Evolutionary conservation across 2,113 vertebrate genomes (phyloP).

Genomic region (Chloropsis cyanopogon): DNA sequence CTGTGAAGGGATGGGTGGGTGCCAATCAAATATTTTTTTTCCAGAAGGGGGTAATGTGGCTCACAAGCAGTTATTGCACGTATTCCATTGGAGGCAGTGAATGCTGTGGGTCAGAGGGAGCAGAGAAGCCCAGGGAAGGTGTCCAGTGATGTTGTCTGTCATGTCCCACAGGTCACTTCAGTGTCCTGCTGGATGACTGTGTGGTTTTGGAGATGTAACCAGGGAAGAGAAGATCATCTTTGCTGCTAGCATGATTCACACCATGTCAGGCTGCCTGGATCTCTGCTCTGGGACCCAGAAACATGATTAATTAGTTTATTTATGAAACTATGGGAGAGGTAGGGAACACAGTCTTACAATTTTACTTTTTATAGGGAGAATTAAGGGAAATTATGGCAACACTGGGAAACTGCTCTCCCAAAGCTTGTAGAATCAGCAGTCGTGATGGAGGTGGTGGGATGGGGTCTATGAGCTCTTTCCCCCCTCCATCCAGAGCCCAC

Average conservation of each 20-base stretch:
- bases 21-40: not conserved
- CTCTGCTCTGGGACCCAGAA: conserved; percentile 25
- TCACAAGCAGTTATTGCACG: not conserved
- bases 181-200: conserved; percentile 6
- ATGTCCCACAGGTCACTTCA: not conserved
- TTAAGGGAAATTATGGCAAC: not conserved
- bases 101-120: not conserved
- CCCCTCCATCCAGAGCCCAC: not conserved
- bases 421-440: not conserved
- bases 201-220: not conserved
- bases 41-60: not conserved
- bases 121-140: not conserved
- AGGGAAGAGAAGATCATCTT: conserved; percentile 8
- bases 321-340: not conserved
- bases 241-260: conserved; percentile 21
- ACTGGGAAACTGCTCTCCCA: not conserved
- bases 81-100: not conserved
- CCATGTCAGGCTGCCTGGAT: conserved; percentile 25
- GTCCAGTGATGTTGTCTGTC: not conserved
- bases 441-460: not conserved
- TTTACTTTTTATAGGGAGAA: not conserved
- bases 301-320: conserved; percentile 55
- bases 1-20: not conserved
- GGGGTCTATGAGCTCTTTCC: not conserved
- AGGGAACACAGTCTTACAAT: not conserved